phyloP scores from a whole-genome alignment of 2,888 invertebrate genomes.

The Conops quadrifasciatus region DNA sequence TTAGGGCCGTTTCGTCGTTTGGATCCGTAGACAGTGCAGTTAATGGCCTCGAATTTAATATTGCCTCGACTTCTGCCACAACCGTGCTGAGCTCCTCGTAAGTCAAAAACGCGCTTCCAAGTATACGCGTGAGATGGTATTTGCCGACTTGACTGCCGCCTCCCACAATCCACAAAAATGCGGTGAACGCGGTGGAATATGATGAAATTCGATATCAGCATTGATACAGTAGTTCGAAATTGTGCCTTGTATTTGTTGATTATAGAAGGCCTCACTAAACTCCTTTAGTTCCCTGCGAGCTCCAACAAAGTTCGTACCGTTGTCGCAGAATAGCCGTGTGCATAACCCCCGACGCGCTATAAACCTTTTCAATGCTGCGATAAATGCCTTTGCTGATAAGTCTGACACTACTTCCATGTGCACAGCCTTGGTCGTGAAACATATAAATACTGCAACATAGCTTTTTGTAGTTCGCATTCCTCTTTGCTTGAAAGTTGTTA shows the following conservation, averaged over 20 bases:
- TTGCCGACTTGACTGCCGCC: too few species aligned
- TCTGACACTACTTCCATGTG: slow-evolving; percentile 44
- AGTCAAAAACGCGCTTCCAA: slow-evolving; percentile 33
- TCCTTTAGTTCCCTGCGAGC: slow-evolving; percentile 30
- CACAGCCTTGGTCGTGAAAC: slow-evolving; percentile 41
- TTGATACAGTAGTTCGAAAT: slow-evolving; percentile 35
- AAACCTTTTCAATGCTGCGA: slow-evolving; percentile 42
- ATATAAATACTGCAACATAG: too few species aligned
- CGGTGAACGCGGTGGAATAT: slow-evolving; percentile 40
- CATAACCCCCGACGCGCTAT: slow-evolving; percentile 35
- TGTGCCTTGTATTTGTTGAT: slow-evolving; percentile 33
- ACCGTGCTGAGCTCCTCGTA: slow-evolving; percentile 38
- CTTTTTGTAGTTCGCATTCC: too few species aligned
- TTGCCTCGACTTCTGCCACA: slow-evolving; percentile 29
- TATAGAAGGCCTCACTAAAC: slow-evolving; percentile 32
- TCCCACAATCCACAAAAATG: slow-evolving; percentile 38
- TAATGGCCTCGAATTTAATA: slow-evolving; percentile 44
- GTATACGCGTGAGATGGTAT: slow-evolving; percentile 27
- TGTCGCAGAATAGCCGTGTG: slow-evolving; percentile 38
- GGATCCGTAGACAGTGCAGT: slow-evolving; percentile 39
- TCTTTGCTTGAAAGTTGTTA: too few species aligned
- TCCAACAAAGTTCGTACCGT: slow-evolving; percentile 38
- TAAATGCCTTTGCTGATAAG: slow-evolving; percentile 41
- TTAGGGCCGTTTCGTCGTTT: slow-evolving; percentile 40
- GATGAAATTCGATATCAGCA: slow-evolving; percentile 37